Percentiles rank a stretch among this genome's conserved stretches.
These are phyloP conservation scores for Geococcyx californianus DNA, from an alignment of 2,113 vertebrate species.

Conservation along the genomic window DNA sequence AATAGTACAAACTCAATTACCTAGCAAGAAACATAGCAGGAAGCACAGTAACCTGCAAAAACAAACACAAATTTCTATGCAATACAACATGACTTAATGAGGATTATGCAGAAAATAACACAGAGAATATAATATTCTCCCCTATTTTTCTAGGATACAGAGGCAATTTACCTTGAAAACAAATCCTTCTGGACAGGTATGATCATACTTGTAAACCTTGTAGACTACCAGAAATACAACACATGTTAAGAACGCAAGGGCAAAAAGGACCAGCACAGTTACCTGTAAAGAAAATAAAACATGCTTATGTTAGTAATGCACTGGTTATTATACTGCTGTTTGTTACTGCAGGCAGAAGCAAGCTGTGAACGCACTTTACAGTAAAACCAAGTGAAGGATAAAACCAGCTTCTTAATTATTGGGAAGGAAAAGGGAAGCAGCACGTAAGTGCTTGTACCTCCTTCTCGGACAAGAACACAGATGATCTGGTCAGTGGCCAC, in stretches of 20 bases:
- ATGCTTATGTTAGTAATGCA: not conserved
- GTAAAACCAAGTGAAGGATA: not conserved
- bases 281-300: conserved; percentile 75
- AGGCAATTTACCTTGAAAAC: conserved; percentile 84
- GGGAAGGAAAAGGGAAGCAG: not conserved
- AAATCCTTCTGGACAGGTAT: conserved; percentile 92
- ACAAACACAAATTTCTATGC: not conserved
- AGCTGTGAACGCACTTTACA: not conserved
- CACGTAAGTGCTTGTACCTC: not conserved
- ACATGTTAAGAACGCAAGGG: conserved; percentile 92
- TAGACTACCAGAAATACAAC: conserved; percentile 97
- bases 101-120: not conserved
- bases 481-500: not conserved
- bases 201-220: conserved; percentile 97
- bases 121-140: not conserved
- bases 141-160: not conserved
- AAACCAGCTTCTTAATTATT: not conserved
- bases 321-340: not conserved
- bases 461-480: not conserved
- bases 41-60: not conserved
- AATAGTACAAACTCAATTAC: not conserved
- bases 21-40: not conserved
- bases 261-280: conserved; percentile 91
- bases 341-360: not conserved
- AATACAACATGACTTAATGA: not conserved